Conservation (phyloP, 2,888 invertebrate species). For the Aphidius colemani region DNA sequence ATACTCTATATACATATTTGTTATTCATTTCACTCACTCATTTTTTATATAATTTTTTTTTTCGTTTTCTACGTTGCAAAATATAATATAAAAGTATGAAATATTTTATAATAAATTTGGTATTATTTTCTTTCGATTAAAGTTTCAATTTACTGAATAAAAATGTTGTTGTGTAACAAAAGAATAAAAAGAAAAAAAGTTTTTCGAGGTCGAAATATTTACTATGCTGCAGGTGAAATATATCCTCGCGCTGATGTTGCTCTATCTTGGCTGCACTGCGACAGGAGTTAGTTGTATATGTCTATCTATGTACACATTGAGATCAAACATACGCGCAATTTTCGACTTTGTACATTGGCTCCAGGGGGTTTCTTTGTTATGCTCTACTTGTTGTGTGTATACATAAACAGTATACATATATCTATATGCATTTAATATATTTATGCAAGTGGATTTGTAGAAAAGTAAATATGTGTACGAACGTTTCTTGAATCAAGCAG, state of each 20-base stretch:
- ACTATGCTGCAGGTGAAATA: not conserved
- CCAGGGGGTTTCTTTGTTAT: not conserved
- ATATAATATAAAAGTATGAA: too few relatives aligned
- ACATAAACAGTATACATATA: conserved; percentile 1
- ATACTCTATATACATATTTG: too few relatives aligned
- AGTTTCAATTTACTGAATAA: too few relatives aligned
- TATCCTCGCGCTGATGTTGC: too few relatives aligned
- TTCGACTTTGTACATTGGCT: not conserved
- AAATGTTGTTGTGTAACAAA: not conserved
- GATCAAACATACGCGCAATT: not conserved
- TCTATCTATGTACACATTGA: conserved; percentile 5
- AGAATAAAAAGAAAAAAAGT: conserved; percentile 1
- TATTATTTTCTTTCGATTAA: too few relatives aligned
- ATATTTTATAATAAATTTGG: too few relatives aligned
- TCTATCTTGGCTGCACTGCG: conserved; percentile 26
- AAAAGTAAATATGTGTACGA: not conserved
- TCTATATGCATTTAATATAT: conserved; percentile 1
- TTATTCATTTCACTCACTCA: too few relatives aligned
- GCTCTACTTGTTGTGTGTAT: conserved; percentile 23
- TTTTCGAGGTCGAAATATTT: not conserved
- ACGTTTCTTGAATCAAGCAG: conserved; percentile 20
- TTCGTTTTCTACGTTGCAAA: too few relatives aligned
- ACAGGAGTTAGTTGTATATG: conserved; percentile 23
- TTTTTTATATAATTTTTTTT: too few relatives aligned
- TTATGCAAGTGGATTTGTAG: not conserved